Evolutionary conservation across 2,888 invertebrate species (phyloP), one percentile per base, ranked within the genome.

Genomic region (Drosophila yooni): DNA sequence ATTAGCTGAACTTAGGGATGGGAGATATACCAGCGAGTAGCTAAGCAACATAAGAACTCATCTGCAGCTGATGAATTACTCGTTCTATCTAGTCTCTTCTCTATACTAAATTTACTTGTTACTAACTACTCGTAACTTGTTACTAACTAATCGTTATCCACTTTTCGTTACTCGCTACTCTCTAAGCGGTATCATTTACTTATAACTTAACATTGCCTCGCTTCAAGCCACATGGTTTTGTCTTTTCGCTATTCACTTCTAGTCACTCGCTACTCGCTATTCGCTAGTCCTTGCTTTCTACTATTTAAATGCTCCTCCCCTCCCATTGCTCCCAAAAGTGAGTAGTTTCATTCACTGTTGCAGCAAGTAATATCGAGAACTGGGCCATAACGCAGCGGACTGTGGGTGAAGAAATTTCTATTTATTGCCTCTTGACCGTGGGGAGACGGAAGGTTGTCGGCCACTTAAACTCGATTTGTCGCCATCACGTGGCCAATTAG

Each of bases 401-500:
- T 15, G 40, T 21, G 38, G 38, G 38, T 29, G 8, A 56, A 13
- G 56, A 11, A 56, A 38, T 38, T 38, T 29, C n/a, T 56, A 13
- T 56, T 50, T 38, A 59, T 64, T 38, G 59, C 59, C 21, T 2
- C 10, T 31, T 21, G 10, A 4, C 13, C 38, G 13, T 15, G 5
- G 46, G 11, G 27, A n/a, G 36, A 51, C 29, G 60, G 46, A 31
- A 62, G 51, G 76, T 75, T 52, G 76, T 18, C 40, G 58, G 61
- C 57, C 83, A 75, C 75, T 83, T 86, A 77, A 82, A 84, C 82
- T 84, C 89, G 85, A 87, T 86, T 89, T 89, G 89, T 89, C 77
- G 87, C 89, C 82, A 81, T 89, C 88, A 79, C 77, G 85, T 84
- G 82, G 82, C 87, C 89, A 86, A 86, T 86, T 89, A 89, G 82